phyloP scores from a whole-genome alignment of 2,888 invertebrate genomes.

The Charanyca ferruginea region DNA sequence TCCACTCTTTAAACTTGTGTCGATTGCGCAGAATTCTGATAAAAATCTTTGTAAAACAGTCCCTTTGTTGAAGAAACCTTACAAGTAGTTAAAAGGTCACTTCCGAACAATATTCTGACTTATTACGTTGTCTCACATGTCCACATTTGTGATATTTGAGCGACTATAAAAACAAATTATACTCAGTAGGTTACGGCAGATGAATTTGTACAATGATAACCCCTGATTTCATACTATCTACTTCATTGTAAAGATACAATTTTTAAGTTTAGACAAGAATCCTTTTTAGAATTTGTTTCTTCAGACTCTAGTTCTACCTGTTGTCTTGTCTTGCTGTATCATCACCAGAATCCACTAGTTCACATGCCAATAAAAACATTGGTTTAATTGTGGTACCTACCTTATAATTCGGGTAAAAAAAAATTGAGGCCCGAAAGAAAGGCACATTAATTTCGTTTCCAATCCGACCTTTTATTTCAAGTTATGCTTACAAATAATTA shows the following conservation, averaged over 20 bases:
- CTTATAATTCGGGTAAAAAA: too few species aligned
- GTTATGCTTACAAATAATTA: not conserved
- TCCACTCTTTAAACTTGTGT: not conserved
- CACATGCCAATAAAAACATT: too few species aligned
- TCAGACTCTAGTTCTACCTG: conserved; percentile 10
- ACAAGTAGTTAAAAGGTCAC: conserved; percentile 14
- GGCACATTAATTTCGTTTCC: too few species aligned
- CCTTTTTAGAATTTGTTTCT: conserved; percentile 7
- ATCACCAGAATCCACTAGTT: not conserved
- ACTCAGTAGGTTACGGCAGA: not conserved
- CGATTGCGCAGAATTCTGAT: conserved; percentile 8
- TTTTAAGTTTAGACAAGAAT: not conserved
- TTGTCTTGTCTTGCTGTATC: too few species aligned
- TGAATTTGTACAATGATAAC: conserved; percentile 18
- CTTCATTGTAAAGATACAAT: conserved; percentile 34
- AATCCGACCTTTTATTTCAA: not conserved
- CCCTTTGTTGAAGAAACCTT: conserved; percentile 23
- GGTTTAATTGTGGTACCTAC: too few species aligned
- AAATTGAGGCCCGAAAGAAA: too few species aligned
- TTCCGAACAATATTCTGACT: conserved; percentile 8
- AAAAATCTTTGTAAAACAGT: conserved; percentile 7
- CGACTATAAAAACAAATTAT: conserved; percentile 26
- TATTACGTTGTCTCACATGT: conserved; percentile 28
- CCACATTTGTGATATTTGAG: conserved; percentile 24
- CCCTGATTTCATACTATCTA: not conserved